A percentile compares a stretch with the other conserved stretches of the same genome.
Evolutionary conservation across 2,888 invertebrate genomes (phyloP).

Genomic region (Pristionchus mayeri): DNA sequence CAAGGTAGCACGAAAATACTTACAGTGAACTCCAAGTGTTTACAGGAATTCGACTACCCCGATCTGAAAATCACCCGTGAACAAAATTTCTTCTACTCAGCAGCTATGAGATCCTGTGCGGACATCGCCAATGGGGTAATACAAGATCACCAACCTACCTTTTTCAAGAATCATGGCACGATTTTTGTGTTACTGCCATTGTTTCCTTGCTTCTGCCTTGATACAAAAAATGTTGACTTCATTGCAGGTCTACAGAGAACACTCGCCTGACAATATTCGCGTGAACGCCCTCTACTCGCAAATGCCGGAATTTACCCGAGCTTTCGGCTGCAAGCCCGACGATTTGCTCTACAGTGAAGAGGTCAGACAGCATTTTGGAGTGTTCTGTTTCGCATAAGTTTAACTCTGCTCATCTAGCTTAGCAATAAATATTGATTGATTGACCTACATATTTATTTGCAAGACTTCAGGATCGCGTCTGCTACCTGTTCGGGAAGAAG

Average conservation of each 20-base stretch:
- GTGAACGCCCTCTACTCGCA: slow-evolving; percentile 11
- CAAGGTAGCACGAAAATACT: neutral
- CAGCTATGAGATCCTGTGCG: neutral
- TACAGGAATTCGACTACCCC: slow-evolving; percentile 5
- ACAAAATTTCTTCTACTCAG: slow-evolving; percentile 21
- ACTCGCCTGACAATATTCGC: slow-evolving; percentile 12
- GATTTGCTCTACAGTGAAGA: neutral
- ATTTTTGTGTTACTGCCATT: no score
- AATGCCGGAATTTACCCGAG: slow-evolving; percentile 8
- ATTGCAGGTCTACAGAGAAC: neutral
- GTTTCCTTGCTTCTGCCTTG: neutral
- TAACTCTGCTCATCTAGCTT: neutral
- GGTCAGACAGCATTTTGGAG: neutral
- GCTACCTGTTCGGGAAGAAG: slow-evolving; percentile 25
- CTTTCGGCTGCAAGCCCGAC: neutral
- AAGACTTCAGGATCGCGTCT: neutral
- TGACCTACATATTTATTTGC: neutral
- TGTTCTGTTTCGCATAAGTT: neutral
- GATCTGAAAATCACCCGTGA: slow-evolving; percentile 25
- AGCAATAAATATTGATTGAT: neutral
- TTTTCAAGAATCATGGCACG: neutral
- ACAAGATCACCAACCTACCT: no score
- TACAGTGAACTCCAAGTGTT: neutral
- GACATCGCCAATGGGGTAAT: neutral
- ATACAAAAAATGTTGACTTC: neutral